phyloP scores from a whole-genome alignment of 2,797 vertebrate species.

The Balearica regulorum region DNA sequence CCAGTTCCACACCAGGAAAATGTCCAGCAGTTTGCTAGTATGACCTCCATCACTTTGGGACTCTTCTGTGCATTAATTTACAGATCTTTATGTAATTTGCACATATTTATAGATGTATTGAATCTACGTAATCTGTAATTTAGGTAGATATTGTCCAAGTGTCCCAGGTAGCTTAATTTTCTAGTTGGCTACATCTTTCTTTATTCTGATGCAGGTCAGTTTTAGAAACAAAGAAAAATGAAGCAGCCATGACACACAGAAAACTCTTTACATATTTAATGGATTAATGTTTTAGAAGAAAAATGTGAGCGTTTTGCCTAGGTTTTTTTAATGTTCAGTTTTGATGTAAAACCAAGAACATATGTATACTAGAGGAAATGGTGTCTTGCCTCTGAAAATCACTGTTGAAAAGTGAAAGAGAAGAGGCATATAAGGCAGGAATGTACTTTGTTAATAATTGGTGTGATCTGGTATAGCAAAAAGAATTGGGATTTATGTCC shows the following conservation, averaged over 20 bases:
- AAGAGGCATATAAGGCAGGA: background rate
- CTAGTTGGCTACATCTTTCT: background rate
- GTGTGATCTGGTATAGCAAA: background rate
- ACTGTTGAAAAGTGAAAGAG: background rate
- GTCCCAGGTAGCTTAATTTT: background rate
- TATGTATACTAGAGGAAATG: background rate
- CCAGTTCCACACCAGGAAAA: background rate
- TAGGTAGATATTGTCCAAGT: background rate
- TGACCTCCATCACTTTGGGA: background rate
- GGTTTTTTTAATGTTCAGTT: background rate
- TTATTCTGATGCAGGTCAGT: background rate
- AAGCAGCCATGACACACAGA: background rate
- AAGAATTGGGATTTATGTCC: background rate
- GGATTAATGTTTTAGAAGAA: background rate
- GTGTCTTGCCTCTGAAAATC: background rate
- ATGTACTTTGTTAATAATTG: background rate
- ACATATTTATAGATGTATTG: background rate
- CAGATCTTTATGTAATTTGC: background rate
- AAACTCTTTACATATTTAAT: background rate
- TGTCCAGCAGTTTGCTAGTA: background rate
- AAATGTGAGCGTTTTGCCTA: background rate
- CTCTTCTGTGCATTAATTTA: background rate
- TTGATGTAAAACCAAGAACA: background rate
- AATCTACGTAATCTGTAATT: background rate
- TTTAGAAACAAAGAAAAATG: background rate